Evolutionary conservation across 1,140 invertebrate genomes (phyloP), one percentile per base, ranked within the genome.

Genomic region (Helicorthomorpha holstii): DNA sequence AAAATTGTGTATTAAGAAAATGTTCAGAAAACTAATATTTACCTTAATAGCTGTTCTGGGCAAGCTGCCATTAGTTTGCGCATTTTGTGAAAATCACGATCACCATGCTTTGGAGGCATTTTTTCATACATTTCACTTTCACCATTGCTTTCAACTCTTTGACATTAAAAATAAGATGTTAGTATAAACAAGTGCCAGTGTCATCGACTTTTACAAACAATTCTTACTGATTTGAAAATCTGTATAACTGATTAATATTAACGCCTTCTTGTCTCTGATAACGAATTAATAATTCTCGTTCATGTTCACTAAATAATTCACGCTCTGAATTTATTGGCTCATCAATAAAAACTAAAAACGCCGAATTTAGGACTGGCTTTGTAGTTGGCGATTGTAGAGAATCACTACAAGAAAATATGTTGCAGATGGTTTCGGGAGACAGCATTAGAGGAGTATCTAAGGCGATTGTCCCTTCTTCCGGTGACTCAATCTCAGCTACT

Each of bases 1-100:
- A 26, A 48, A 7, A 48, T 48, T 29, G 7, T n/a, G 24, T 48
- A 48, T 23, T 21, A 24, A 48, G 3, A 26, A 10, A 48, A 48
- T 7, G 24, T 3, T 7, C 4, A 24, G 4, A 38, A 38, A 14
- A 12, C 42, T 25, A 34, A 16, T 27, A 50, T 55, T 60, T 70
- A 84, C 83, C 85, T 79, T 42, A 91, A 65, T 56, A 88, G 73
- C 63, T 90, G 87, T 26, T 80, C 77, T 25, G 83, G 83, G 72
- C 83, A 83, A n/a, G 72, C 64, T 47, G 81, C 75, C 42, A 89
- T 73, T 51, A 75, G 75, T 26, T 76, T 76, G 1, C 82, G 58
- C 59, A 90, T 89, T 54, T 81, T 76, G 65, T 90, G 80, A 60
- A 87, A 86, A 63, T 82, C 72, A 55, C 77, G 73, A 63, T 91